Evolutionary conservation across 92 coral and sea anemone species (phyloP).

Genomic region (Muricea muricata): DNA sequence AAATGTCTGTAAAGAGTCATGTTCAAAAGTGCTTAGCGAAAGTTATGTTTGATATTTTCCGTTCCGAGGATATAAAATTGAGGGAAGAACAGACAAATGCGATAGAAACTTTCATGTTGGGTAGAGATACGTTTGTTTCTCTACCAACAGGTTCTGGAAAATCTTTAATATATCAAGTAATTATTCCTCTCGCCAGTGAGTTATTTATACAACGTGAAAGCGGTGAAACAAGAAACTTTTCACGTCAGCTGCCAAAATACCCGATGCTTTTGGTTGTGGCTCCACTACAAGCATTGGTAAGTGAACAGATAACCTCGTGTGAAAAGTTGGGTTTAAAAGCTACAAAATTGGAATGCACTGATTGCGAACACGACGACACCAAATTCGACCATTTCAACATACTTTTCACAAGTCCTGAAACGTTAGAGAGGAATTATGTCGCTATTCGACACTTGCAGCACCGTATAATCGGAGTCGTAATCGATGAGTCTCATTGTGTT

Average conservation of each 20-base stretch:
- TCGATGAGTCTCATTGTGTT: not conserved
- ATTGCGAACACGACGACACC: not conserved
- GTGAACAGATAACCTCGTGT: not conserved
- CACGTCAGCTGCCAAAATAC: not conserved
- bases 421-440: not conserved
- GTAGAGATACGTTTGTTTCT: not conserved
- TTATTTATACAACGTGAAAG: not conserved
- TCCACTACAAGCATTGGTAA: not conserved
- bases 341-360: not conserved
- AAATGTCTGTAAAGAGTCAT: not conserved
- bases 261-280: not conserved
- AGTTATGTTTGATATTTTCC: not conserved
- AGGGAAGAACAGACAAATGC: not conserved
- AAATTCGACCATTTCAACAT: not conserved
- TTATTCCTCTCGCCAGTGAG: not conserved
- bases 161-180: slow-evolving; percentile 1
- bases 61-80: not conserved
- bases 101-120: not conserved
- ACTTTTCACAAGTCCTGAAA: not conserved
- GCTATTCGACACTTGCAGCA: not conserved
- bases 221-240: not conserved
- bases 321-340: not conserved
- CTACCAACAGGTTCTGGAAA: slow-evolving; percentile 9
- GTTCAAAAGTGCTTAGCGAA: not conserved
- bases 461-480: not conserved